phyloP scores from a whole-genome alignment of 1,140 invertebrate genomes.

The Drosophila lacteicornis region DNA sequence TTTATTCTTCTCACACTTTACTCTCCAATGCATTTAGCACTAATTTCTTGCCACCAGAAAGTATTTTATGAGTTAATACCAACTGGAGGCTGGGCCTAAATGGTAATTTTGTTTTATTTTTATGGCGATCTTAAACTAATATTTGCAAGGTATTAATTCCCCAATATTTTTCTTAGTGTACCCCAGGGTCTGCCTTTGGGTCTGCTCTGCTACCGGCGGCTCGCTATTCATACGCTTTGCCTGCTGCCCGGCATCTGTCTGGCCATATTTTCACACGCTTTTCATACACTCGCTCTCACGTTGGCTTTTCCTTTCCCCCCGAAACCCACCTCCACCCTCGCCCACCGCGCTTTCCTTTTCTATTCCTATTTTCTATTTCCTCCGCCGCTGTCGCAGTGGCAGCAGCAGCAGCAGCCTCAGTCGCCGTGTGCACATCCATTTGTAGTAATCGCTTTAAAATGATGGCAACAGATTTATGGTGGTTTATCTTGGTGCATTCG shows the following conservation, averaged over 20 bases:
- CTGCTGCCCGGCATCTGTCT: constrained; percentile 35
- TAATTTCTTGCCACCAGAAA: too few species aligned
- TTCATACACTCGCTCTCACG: constrained; percentile 54
- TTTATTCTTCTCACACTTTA: too few species aligned
- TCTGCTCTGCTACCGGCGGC: constrained; percentile 24
- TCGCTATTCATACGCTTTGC: constrained; percentile 72
- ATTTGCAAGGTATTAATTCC: neutral
- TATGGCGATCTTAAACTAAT: neutral
- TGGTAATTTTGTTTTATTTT: neutral
- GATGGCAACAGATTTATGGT: constrained; percentile 84
- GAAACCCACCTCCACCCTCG: neutral
- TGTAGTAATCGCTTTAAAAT: constrained; percentile 84
- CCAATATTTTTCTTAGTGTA: neutral
- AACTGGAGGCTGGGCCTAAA: neutral
- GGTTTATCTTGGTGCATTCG: constrained; percentile 82
- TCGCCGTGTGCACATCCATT: constrained; percentile 80
- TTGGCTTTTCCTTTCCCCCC: constrained; percentile 26
- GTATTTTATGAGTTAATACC: neutral
- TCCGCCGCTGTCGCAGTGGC: constrained; percentile 49
- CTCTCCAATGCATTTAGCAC: too few species aligned
- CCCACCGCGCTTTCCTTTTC: constrained; percentile 1
- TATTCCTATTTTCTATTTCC: constrained; percentile 24
- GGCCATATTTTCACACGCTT: constrained; percentile 63
- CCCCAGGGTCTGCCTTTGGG: neutral
- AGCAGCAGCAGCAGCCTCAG: constrained; percentile 33